Conservation (phyloP, 2,888 invertebrate genomes). For the Lycaena phlaeas region DNA sequence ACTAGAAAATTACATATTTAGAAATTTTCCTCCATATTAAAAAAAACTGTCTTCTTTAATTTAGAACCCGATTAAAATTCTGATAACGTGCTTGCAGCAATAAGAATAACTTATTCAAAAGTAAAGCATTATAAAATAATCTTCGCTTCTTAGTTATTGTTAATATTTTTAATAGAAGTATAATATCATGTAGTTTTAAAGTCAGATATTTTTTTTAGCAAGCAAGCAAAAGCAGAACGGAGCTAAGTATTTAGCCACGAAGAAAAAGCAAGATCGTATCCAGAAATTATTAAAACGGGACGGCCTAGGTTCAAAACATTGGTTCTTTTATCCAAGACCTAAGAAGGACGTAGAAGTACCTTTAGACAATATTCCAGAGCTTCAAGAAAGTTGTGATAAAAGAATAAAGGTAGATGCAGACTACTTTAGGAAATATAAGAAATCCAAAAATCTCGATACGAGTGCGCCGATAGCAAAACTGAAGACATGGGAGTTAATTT, state of each 20-base stretch:
- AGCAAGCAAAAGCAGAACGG: conserved; percentile 48
- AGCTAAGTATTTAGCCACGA: conserved; percentile 48
- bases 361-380: conserved; percentile 19
- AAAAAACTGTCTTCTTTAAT: too few relatives aligned
- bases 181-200: too few relatives aligned
- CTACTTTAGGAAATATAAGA: conserved; percentile 55
- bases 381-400: conserved; percentile 44
- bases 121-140: too few relatives aligned
- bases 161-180: background rate
- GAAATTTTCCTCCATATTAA: too few relatives aligned
- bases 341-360: conserved; percentile 20
- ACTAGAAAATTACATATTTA: too few relatives aligned
- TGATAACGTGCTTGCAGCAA: too few relatives aligned
- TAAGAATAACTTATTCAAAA: too few relatives aligned
- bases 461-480: conserved; percentile 55
- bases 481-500: conserved; percentile 56
- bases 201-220: conserved; percentile 33
- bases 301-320: conserved; percentile 53
- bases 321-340: conserved; percentile 53
- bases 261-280: conserved; percentile 50
- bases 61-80: too few relatives aligned
- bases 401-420: conserved; percentile 53
- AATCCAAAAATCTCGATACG: conserved; percentile 40
- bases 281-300: conserved; percentile 55
- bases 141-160: background rate